Percentiles rank a stretch among this genome's conserved stretches.
These are phyloP conservation scores for Hydrotaea cyrtoneurina DNA, from an alignment of 2,888 invertebrate species.

Conservation along the genomic window DNA sequence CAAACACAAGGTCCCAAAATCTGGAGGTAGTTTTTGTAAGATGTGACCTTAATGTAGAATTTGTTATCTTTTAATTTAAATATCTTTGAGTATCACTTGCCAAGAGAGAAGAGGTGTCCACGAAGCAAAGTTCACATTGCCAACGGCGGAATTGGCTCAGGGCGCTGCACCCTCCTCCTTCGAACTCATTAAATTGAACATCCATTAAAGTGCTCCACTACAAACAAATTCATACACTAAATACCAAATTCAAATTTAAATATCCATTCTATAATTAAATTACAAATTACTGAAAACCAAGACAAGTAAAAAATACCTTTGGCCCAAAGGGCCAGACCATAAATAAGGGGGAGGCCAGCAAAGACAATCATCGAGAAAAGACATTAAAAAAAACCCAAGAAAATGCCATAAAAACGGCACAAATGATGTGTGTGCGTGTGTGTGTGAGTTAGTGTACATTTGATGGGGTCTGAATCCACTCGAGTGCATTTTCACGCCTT, in stretches of 20 bases:
- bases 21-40: too few relatives aligned
- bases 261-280: constrained; percentile 16
- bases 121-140: too few relatives aligned
- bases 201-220: background rate
- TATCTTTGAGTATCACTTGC: too few relatives aligned
- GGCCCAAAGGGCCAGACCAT: too few relatives aligned
- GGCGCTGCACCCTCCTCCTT: too few relatives aligned
- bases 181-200: background rate
- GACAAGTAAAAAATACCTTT: background rate
- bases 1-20: too few relatives aligned
- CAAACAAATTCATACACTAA: constrained; percentile 3
- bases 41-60: too few relatives aligned
- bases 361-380: constrained; percentile 23
- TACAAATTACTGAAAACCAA: constrained; percentile 19
- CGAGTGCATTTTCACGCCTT: constrained; percentile 58
- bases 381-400: constrained; percentile 26
- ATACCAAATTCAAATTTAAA: background rate
- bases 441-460: background rate
- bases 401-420: constrained; percentile 22
- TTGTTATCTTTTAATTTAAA: too few relatives aligned
- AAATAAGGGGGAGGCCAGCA: background rate
- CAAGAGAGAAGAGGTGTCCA: too few relatives aligned
- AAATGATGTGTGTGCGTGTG: background rate
- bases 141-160: too few relatives aligned
- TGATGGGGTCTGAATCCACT: constrained; percentile 7